These are phyloP conservation scores for Psephotus haematonotus DNA, from an alignment of 2,113 vertebrate genomes.

Conservation along the genomic window DNA sequence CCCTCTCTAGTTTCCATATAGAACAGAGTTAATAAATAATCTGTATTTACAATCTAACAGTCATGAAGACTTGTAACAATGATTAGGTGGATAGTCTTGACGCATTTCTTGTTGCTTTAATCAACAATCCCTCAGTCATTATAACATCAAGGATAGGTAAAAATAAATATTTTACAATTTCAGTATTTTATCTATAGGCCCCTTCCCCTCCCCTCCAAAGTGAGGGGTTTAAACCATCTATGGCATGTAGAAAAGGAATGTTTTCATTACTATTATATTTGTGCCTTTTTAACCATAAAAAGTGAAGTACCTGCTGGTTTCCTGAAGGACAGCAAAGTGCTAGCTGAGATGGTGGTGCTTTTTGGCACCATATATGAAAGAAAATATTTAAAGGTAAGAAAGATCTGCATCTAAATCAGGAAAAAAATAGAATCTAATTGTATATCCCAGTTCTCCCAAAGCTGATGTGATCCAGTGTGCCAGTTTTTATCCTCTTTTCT, in stretches of 20 bases:
- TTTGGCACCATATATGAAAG: conserved; percentile 19
- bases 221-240: conserved; percentile 19
- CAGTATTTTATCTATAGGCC: conserved; percentile 60
- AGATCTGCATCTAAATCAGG: conserved; percentile 25
- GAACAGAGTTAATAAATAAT: conserved; percentile 84
- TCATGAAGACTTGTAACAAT: conserved; percentile 73
- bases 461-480: conserved; percentile 49
- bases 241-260: conserved; percentile 72
- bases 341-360: conserved; percentile 68
- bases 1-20: conserved; percentile 66
- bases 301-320: conserved; percentile 42
- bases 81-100: conserved; percentile 77
- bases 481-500: conserved; percentile 16
- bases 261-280: conserved; percentile 63
- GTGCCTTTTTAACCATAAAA: conserved; percentile 80
- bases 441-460: conserved; percentile 13
- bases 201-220: conserved; percentile 1
- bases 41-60: conserved; percentile 84
- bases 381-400: conserved; percentile 23
- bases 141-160: conserved; percentile 66
- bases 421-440: conserved; percentile 32
- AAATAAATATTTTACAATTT: conserved; percentile 82
- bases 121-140: conserved; percentile 69
- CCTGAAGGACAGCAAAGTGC: conserved; percentile 50
- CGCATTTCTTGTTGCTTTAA: conserved; percentile 70